These are phyloP conservation scores for Rhagophthalmus giganteus DNA, from an alignment of 2,888 invertebrate genomes.

Conservation along the genomic window DNA sequence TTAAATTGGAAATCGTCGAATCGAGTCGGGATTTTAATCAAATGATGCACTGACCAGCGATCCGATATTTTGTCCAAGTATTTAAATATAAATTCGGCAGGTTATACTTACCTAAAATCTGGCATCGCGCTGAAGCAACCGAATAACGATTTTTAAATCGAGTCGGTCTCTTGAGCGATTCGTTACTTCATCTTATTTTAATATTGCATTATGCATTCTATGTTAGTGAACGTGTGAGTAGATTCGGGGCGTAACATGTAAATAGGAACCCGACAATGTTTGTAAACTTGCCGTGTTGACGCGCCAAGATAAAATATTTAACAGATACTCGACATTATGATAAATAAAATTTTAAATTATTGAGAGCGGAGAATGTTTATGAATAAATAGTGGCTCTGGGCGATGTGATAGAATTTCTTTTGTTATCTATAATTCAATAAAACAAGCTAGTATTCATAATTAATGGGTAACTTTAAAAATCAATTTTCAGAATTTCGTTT, in stretches of 20 bases:
- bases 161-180: slow-evolving; percentile 8
- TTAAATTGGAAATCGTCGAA: neutral
- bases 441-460: slow-evolving; percentile 6
- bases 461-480: too few relatives aligned
- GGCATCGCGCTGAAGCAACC: too few relatives aligned
- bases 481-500: too few relatives aligned
- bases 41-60: neutral
- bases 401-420: slow-evolving; percentile 2
- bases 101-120: too few relatives aligned
- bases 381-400: slow-evolving; percentile 11
- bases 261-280: slow-evolving; percentile 23
- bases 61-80: neutral
- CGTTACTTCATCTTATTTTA: slow-evolving; percentile 24
- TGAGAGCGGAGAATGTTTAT: slow-evolving; percentile 22
- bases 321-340: slow-evolving; percentile 34
- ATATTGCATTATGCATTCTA: slow-evolving; percentile 34
- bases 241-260: slow-evolving; percentile 28
- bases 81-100: neutral
- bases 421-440: slow-evolving; percentile 7
- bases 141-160: neutral
- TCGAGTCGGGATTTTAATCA: neutral
- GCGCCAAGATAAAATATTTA: slow-evolving; percentile 37
- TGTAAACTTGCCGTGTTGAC: slow-evolving; percentile 30
- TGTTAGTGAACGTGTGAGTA: slow-evolving; percentile 31
- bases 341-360: slow-evolving; percentile 33